Base-by-base conservation (phyloP, 1,140 invertebrate species). In the Helicorthomorpha holstii region DNA sequence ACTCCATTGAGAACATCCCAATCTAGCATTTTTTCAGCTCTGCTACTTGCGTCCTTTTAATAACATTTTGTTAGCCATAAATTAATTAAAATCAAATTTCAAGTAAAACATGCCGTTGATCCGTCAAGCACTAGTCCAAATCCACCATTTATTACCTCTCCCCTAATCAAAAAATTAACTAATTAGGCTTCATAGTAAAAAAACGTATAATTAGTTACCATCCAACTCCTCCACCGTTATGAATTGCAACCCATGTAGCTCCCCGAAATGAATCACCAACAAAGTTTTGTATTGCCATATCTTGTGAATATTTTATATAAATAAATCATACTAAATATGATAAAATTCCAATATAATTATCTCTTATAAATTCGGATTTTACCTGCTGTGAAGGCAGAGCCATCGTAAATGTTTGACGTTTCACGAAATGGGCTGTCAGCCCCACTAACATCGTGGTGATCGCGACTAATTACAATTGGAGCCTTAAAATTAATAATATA, bases 1-100 rank as follows among this genome's bases (percentile, higher is more conserved):
- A 80, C 75, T 52, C 79, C 79, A 64, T 82, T 81, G 16, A 70
- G 68, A 12, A 81, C 79, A 69, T 82, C 79, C 79, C 79, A 81
- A n/a, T 65, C 59, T 14, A 81, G 60, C 70, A 81, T 73, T 10
- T 57, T 56, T 38, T 60, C 56, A 3, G 75, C 74, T 52, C 67
- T 64, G 22, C 63, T 54, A 25, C 66, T 67, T 3, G 76, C 71
- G 49, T 75, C 73, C 60, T 51, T 71, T 53, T 16, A 54, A 45
- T 46, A 45, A n/a, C n/a, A n/a, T n/a, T n/a, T n/a, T n/a, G n/a
- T n/a, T 50, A 19, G 14, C 16, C 10, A 19, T 21, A 34, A 47
- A 27, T 2, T 54, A 26, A 10, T 21, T 14, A 25, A 27, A 51
- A 52, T 34, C n/a, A 7, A 12, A n/a, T 42, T 38, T 21, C 16